A percentile compares a stretch with the other conserved stretches of the same genome.
Evolutionary conservation across 2,113 vertebrate genomes (phyloP).

Genomic region (Hydrochoerus hydrochaeris): DNA sequence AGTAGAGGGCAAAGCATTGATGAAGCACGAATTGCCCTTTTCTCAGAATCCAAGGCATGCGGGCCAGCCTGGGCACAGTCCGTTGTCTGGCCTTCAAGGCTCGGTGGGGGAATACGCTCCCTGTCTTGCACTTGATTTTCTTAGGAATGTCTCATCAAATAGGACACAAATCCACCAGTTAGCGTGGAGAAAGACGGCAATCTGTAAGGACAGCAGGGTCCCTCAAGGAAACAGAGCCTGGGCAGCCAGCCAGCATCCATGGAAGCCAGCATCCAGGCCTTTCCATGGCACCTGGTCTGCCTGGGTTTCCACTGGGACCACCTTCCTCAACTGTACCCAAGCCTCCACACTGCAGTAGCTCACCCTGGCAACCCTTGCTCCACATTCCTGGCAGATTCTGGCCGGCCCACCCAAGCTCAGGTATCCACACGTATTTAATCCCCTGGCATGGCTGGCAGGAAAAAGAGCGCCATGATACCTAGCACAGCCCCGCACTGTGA

Average conservation of each 20-base stretch:
- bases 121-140: neutral
- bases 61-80: fast-evolving
- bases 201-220: neutral
- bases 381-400: neutral
- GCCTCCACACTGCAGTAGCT: neutral
- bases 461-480: fast-evolving
- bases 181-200: neutral
- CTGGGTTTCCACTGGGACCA: neutral
- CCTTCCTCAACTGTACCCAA: neutral
- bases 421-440: neutral
- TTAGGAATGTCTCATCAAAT: neutral
- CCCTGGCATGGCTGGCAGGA: neutral
- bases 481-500: neutral
- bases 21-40: neutral
- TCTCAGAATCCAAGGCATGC: neutral
- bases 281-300: neutral
- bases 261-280: neutral
- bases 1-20: neutral
- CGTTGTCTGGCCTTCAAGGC: neutral
- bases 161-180: neutral
- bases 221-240: neutral
- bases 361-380: neutral
- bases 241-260: neutral
- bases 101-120: fast-evolving
- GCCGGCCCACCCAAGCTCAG: neutral